These are phyloP conservation scores for Schizaphis graminum DNA, from an alignment of 2,888 invertebrate species.

Conservation along the genomic window DNA sequence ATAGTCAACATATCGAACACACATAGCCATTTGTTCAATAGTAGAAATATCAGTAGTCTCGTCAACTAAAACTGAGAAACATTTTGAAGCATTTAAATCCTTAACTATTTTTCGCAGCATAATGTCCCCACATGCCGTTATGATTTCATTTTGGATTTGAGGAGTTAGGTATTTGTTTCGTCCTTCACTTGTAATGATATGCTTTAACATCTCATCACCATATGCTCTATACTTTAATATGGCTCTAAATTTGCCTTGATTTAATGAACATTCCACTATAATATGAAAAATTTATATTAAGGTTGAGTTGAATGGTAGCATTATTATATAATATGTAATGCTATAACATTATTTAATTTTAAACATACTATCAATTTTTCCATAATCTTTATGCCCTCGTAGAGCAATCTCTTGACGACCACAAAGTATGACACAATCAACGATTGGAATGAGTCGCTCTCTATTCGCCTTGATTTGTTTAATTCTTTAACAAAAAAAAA, in stretches of 20 bases:
- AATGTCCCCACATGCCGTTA: no score
- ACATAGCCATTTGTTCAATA: background rate
- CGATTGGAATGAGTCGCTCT: constrained; percentile 12
- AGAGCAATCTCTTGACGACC: constrained; percentile 22
- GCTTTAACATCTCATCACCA: background rate
- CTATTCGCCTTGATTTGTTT: constrained; percentile 13
- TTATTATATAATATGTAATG: background rate
- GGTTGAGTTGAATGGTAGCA: background rate
- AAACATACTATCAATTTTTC: constrained; percentile 22
- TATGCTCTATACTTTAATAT: background rate
- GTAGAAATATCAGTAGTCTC: constrained; percentile 17
- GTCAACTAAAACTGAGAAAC: background rate
- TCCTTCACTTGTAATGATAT: background rate
- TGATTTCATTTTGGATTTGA: background rate
- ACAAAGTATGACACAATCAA: constrained; percentile 24
- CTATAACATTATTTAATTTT: background rate
- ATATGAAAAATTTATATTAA: background rate
- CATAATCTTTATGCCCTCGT: background rate
- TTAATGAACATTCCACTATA: background rate
- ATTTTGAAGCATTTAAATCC: no score
- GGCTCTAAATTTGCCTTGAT: background rate
- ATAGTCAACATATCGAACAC: background rate
- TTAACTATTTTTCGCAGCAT: no score
- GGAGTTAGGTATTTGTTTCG: background rate
- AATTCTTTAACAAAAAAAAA: background rate